Base-by-base conservation (phyloP, 1,140 invertebrate species). In the Bombus consobrinus region DNA sequence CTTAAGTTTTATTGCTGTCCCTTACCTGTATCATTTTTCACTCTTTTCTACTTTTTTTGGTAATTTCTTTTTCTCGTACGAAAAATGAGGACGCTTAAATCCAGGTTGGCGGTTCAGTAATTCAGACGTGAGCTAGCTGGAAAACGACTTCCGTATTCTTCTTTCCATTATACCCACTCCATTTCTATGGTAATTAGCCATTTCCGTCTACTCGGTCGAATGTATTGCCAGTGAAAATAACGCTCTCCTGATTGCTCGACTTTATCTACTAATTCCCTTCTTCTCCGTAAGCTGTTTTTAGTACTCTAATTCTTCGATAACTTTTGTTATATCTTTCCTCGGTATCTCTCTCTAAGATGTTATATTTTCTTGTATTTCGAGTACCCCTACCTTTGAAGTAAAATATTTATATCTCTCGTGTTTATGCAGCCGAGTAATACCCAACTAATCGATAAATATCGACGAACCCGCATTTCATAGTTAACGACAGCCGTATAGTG, bases 101-200 rank as follows among this genome's bases (percentile, higher is more conserved):
- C 75, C 47, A 41, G 37, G 82, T 69, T 78, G 47, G 74, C 82
- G 82, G 64, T 83, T 83, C 66, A 57, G 62, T 66, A 83, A 83
- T 83, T 83, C 66, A 78, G 75, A 69, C 74, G n/a, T 15, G 64
- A 53, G 74, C 73, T 53, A 68, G 41, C 64, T 78, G 39, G 64
- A 78, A 59, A 83, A 83, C 74, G 82, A 83, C 82, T 83, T 78
- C 74, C 75, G 75, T 83, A 59, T 78, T 68, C 47, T 69, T 83
- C 75, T 43, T 53, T 78, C 25, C 64, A 77, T 83, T 78, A 78
- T 83, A 59, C 64, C 47, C 47, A 37, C 64, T 71, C 64, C 64
- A 59, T 83, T 83, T 78, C 74, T 83, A 83, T 83, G 82, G 82
- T 83, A 83, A 83, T 83, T 83, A 83, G 68, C 82, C 75, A 39